Evolutionary conservation across 2,797 vertebrate species (phyloP).

Genomic region (Vipera latastei): DNA sequence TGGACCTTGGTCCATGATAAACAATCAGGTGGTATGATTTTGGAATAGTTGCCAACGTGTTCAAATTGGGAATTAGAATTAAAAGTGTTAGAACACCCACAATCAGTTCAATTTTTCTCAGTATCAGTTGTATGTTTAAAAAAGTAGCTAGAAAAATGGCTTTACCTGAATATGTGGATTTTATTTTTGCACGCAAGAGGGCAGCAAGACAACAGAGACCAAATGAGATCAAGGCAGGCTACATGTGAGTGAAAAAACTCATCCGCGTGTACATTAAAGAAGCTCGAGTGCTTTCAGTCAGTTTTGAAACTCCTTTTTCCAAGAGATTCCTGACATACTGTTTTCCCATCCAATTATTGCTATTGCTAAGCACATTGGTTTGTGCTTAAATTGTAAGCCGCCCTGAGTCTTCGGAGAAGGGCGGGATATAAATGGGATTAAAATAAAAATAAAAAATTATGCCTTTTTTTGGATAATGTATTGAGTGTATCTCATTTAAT

Average conservation of each 20-base stretch:
- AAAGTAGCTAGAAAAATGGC: neutral
- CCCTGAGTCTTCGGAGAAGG: too few relatives aligned
- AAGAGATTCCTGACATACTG: neutral
- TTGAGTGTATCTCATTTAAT: neutral
- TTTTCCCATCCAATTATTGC: neutral
- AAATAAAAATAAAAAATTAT: too few relatives aligned
- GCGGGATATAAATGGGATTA: too few relatives aligned
- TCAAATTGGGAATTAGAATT: neutral
- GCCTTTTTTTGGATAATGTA: neutral
- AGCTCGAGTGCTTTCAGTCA: neutral
- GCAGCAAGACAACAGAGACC: slow-evolving; percentile 7
- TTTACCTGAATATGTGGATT: neutral
- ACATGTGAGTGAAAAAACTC: neutral
- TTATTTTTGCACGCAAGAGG: slow-evolving; percentile 5
- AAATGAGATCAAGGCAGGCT: neutral
- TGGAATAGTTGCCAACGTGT: neutral
- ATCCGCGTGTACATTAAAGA: neutral
- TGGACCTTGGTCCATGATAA: neutral
- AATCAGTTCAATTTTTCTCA: neutral
- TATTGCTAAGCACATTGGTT: too few relatives aligned
- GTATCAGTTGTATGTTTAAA: neutral
- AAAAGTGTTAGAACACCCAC: neutral
- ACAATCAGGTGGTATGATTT: neutral
- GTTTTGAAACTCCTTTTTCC: neutral
- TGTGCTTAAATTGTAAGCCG: too few relatives aligned